Evolutionary conservation across 2,888 invertebrate species (phyloP).

Genomic region (Erynnis tages): DNA sequence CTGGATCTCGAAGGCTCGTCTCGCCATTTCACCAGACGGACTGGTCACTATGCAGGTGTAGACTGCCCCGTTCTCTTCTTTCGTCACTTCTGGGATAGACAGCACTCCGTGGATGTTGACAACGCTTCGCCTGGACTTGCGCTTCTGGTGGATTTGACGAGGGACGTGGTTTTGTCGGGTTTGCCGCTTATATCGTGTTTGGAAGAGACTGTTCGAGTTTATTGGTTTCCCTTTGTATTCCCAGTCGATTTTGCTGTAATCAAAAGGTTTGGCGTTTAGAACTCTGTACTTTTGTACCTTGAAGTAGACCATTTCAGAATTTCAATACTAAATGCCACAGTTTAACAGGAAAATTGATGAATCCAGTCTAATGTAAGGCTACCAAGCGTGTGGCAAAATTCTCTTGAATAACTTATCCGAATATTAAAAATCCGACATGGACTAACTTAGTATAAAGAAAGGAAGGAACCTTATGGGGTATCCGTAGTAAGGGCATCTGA

Average conservation of each 20-base stretch:
- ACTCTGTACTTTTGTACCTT: neutral
- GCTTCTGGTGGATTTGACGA: conserved; percentile 40
- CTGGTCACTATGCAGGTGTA: conserved; percentile 91
- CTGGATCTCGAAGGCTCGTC: conserved; percentile 84
- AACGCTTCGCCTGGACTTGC: conserved; percentile 54
- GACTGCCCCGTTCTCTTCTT: conserved; percentile 85
- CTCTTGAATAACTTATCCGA: too few species aligned
- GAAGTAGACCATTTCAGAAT: too few species aligned
- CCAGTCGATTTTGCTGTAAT: conserved; percentile 76
- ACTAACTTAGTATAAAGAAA: too few species aligned
- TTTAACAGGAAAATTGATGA: too few species aligned
- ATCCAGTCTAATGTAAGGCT: too few species aligned
- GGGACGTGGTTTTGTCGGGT: neutral
- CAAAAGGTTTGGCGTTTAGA: neutral
- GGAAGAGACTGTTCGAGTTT: conserved; percentile 60
- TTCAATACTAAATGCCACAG: too few species aligned
- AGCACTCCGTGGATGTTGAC: conserved; percentile 80
- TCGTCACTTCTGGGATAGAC: conserved; percentile 82
- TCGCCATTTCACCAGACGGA: conserved; percentile 83
- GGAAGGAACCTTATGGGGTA: conserved; percentile 91
- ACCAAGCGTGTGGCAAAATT: too few species aligned
- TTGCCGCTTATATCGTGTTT: conserved; percentile 59
- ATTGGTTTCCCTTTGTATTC: conserved; percentile 66
- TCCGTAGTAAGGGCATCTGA: conserved; percentile 92
- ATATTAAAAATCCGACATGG: too few species aligned